phyloP scores from a whole-genome alignment of 2,888 invertebrate genomes.

The Andricus quercusramuli region DNA sequence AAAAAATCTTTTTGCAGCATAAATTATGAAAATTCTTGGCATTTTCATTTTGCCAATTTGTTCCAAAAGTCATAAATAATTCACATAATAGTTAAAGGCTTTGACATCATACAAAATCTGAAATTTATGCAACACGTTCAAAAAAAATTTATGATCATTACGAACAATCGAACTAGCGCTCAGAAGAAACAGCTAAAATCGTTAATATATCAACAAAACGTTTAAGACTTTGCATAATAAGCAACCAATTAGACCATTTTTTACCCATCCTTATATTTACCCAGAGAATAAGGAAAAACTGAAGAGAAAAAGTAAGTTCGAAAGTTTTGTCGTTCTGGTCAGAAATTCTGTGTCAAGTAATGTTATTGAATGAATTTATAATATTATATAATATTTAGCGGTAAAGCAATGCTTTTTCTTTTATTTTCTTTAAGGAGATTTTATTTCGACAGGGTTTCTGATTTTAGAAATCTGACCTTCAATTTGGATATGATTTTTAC shows the following conservation, averaged over 20 bases:
- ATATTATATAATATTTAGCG: background rate
- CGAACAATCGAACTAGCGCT: background rate
- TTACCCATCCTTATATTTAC: background rate
- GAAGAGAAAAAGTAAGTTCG: conserved; percentile 25
- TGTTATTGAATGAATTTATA: background rate
- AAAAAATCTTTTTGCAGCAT: too few relatives aligned
- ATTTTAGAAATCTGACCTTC: conserved; percentile 48
- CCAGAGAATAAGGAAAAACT: background rate
- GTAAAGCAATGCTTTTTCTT: background rate
- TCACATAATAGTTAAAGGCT: background rate
- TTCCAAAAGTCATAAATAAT: background rate
- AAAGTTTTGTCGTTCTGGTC: conserved; percentile 45
- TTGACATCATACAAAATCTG: background rate
- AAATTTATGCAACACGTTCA: background rate
- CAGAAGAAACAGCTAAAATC: background rate
- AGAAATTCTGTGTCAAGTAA: conserved; percentile 11
- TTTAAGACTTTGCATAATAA: background rate
- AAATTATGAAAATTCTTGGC: background rate
- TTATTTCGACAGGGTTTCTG: conserved; percentile 30
- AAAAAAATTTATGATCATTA: background rate
- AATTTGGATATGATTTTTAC: conserved; percentile 55
- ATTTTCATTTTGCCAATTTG: background rate
- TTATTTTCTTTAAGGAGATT: conserved; percentile 24
- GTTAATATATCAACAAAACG: background rate
- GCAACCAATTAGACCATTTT: background rate